Evolutionary conservation across 2,888 invertebrate genomes (phyloP), one percentile per base, ranked within the genome.

Genomic region (Octonoba sinensis): DNA sequence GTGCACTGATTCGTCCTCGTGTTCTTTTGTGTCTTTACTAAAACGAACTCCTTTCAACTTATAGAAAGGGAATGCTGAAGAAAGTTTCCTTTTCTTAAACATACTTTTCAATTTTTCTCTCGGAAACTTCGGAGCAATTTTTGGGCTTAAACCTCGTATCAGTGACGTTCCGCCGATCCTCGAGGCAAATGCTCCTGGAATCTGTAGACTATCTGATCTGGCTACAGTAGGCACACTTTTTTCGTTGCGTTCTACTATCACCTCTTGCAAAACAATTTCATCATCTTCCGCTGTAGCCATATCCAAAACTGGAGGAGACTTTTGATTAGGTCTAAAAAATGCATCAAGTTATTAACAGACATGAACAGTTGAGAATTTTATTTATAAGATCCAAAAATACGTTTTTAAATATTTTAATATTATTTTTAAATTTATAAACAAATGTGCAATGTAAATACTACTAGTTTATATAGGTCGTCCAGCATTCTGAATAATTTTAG

Each of bases 201-300:
- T 76, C 57, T 82, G 82, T 2, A 82, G 60, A 59, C 71, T 82
- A 22, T 76, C 66, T 15, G 82, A 82, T 47, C 76, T 65, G 15
- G 49, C 54, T n/a, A 76, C 60, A 3, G 54, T 8, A n/a, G 71
- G 66, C 22, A 8, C 46, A 11, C 22, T 6, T 24, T 20, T 16
- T 4, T 22, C 20, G 18, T 22, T 24, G 60, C 62, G 20, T 18
- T 82, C 82, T n/a, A 82, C 64, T 56, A 72, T 76, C 72, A 82
- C 82, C 76, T 82, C 82, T 76, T 82, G 82, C 57, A 82, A 51
- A 36, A 82, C 49, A 36, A 82, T 82, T 62, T 82, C 82, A 24
- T 82, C 76, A 47, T 82, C 82, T 76, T 82, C 82, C 56, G 82
- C 82, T 46, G 36, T 72, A 76, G 66, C 74, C 82, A 82, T 82